Conservation (phyloP, 2,797 vertebrate genomes). For the Molossus molossus region DNA sequence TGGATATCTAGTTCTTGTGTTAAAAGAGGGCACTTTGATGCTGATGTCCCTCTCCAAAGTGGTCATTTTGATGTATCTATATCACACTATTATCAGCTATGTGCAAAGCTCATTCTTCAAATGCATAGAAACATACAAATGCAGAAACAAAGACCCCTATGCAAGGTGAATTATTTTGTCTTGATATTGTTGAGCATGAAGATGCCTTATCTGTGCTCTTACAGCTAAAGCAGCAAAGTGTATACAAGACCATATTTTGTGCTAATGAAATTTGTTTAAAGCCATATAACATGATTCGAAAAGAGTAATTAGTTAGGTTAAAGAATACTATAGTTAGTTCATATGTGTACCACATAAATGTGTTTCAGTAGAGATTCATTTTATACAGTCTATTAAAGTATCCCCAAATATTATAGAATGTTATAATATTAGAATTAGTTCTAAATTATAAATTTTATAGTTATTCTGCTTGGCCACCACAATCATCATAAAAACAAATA, state of each 20-base stretch:
- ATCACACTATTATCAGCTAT: neutral
- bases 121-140: neutral
- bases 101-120: neutral
- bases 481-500: conserved; percentile 51
- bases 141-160: neutral
- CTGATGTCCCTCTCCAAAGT: neutral
- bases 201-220: neutral
- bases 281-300: neutral
- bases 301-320: neutral
- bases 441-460: conserved; percentile 52
- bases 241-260: neutral
- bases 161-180: neutral
- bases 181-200: neutral
- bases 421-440: conserved; percentile 47
- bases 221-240: neutral
- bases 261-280: conserved; percentile 30
- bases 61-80: neutral
- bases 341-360: neutral
- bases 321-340: neutral
- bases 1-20: neutral
- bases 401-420: conserved; percentile 10
- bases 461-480: neutral
- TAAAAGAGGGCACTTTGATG: neutral
- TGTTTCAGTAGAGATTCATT: neutral
- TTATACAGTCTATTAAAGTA: neutral